Base-by-base conservation (phyloP, 2,113 vertebrate species). In the Strigops habroptila region DNA sequence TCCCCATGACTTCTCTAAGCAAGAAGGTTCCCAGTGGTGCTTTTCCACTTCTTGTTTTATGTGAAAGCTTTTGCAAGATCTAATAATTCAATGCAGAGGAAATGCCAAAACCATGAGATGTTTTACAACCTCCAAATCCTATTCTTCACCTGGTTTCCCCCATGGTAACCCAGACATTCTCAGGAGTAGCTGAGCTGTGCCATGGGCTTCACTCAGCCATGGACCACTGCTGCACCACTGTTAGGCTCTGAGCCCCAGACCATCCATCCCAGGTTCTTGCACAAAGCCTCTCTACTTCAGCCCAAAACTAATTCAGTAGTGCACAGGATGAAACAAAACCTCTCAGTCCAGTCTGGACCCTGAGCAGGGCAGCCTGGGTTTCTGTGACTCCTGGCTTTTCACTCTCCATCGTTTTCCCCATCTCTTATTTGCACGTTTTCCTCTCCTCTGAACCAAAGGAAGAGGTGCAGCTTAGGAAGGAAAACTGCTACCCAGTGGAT, bases 271-370 rank as follows among this genome's bases (percentile, higher is more conserved):
- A 69, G 37, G 17, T 51, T 8, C 79, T 30, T 10, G 21, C 53
- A 46, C 18, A 35, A 30, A 51, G 44, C 48, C 44, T n/a, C 11
- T 35, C 59, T n/a, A 8, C 43, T 44, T 22, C 4, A 18, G 16
- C 10, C 7, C 31, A 33, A 25, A 63, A 51, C 22, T 10, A 46
- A 64, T 39, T 51, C 75, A 43, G 62, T 17, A 31, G 48, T 0
- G 1, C 17, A 25, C 1, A 14, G 48, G 33, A 27, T 35, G 33
- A 53, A 87, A 49, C 2, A 7, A 87, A 88, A 85, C 8, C 48
- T 46, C 39, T 24, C 0, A 0, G 24, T 57, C 9, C 55, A 27
- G 44, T 2, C 24, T 35, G 55, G 23, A 35, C 46, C 30, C 15
- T 15, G 55, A 53, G 30, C 44, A 51, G 22, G 5, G 2, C 48